Evolutionary conservation across 2,888 invertebrate genomes (phyloP), one percentile per base, ranked within the genome.

Genomic region (Poecilobothrus nobilitatus): DNA sequence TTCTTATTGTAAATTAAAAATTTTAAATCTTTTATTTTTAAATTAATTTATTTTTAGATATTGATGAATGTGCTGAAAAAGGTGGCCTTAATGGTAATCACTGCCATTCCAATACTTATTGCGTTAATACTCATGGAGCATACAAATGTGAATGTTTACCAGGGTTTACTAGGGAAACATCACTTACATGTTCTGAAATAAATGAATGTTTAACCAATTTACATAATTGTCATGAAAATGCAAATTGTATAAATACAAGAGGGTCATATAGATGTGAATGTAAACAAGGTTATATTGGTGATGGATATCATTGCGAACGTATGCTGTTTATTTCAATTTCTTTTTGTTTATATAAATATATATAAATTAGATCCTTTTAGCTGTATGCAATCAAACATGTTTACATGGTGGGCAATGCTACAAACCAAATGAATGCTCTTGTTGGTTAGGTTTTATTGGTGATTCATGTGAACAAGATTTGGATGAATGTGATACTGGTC

Each of bases 101-200:
- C 82, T 94, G 94, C 81, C 89, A 91, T 80, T 87, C 88, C 73
- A 91, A 93, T 84, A 92, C 93, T 69, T 85, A 85, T 72, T 95
- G 94, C 81, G 88, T 92, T 73, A 94, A 94, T 83, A 89, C 89
- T 64, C 84, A 87, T 68, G 94, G 94, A 70, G 88, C 90, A 73
- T 94, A 94, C 82, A 86, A 88, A 73, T 95, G 94, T 83, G 89
- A 91, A 82, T 95, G 94, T 82, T 84, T 90, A 75, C 86, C 88
- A 27, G 94, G 94, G 8, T 92, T 91, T 81, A 85, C 87, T 71
- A 84, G 90, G 73, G 83, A 89, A 72, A 91, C 91, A 83, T 89
- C 90, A 78, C 91, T 88, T 81, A 91, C 91, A 77, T 92, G 92
- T 79, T 86, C 88, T 71, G 92, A 92, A 83, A 84, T 90, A 75